phyloP scores from a whole-genome alignment of 2,113 vertebrate genomes.

The Hyaena hyaena region DNA sequence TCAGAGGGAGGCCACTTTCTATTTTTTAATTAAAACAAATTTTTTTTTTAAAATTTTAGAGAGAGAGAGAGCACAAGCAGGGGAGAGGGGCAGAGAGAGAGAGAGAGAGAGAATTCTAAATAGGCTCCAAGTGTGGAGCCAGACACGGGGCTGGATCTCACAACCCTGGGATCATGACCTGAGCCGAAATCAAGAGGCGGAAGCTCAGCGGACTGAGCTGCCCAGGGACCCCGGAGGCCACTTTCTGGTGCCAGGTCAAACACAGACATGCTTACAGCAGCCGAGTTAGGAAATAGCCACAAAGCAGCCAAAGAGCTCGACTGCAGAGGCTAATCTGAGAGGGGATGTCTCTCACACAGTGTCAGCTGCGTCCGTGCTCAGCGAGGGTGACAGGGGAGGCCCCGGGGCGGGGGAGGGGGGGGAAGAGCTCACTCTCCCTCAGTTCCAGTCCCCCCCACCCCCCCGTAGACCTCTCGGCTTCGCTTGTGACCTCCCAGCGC shows the following conservation, averaged over 20 bases:
- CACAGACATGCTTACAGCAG: fast-evolving
- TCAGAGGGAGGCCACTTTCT: too few species aligned
- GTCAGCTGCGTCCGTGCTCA: fast-evolving
- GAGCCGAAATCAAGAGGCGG: too few species aligned
- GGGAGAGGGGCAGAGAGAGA: too few species aligned
- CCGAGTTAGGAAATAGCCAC: background rate
- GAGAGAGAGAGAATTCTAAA: too few species aligned
- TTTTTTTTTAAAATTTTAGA: too few species aligned
- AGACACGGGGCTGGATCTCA: too few species aligned
- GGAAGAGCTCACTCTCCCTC: fast-evolving
- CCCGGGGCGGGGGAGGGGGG: too few species aligned
- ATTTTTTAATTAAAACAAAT: too few species aligned
- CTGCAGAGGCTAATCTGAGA: background rate
- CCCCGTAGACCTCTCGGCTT: background rate
- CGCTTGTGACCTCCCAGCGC: fast-evolving
- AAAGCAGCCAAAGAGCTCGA: background rate
- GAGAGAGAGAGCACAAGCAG: too few species aligned
- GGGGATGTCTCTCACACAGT: background rate
- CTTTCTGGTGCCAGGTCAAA: background rate
- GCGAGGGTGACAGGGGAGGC: background rate
- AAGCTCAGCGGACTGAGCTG: too few species aligned
- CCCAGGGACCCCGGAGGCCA: background rate
- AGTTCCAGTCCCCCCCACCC: background rate
- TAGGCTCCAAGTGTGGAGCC: too few species aligned
- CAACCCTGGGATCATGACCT: too few species aligned